A percentile compares a stretch with the other conserved stretches of the same genome.
Conservation (phyloP, 2,797 vertebrate species). For the Triplophysa bombifrons region DNA sequence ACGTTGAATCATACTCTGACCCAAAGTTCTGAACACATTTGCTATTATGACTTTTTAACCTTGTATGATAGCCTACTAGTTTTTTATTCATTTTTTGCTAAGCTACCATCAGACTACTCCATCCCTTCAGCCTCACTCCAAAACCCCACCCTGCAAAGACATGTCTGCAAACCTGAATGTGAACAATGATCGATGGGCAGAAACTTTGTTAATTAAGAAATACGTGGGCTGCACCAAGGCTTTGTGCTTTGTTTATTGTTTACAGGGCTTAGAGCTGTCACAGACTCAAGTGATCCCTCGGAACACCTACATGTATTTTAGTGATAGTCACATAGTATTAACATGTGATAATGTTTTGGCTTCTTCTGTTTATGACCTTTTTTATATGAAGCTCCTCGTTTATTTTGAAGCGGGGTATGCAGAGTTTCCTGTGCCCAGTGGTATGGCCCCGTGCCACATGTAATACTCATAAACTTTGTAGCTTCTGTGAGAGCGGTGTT, state of each 20-base stretch:
- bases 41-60: conserved; percentile 23
- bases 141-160: neutral
- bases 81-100: neutral
- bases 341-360: neutral
- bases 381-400: neutral
- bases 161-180: conserved; percentile 1
- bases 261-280: neutral
- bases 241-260: neutral
- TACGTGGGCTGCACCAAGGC: neutral
- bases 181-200: neutral
- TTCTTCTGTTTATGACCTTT: conserved; percentile 13
- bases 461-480: conserved; percentile 56
- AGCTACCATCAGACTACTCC: neutral
- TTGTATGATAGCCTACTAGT: neutral
- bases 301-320: neutral
- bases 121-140: neutral
- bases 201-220: neutral
- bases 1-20: conserved; percentile 49
- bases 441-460: conserved; percentile 41
- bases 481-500: conserved; percentile 62
- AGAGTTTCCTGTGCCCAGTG: conserved; percentile 7
- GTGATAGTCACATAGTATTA: neutral
- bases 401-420: conserved; percentile 25
- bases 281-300: neutral
- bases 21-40: conserved; percentile 32